phyloP scores from a whole-genome alignment of 2,797 vertebrate genomes.

The Rhabdomys pumilio region DNA sequence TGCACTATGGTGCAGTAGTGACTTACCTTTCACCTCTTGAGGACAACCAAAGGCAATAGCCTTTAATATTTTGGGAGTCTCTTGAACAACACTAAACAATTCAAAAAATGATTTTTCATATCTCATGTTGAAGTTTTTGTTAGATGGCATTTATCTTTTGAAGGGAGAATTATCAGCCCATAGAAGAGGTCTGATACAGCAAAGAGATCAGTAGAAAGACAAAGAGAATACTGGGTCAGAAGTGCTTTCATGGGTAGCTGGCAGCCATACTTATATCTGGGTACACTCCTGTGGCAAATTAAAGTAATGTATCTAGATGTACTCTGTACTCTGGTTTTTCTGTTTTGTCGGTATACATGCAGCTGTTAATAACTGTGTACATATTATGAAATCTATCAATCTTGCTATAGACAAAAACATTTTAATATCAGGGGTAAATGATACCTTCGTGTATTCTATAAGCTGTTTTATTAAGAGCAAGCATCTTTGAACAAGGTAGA shows the following conservation, averaged over 20 bases:
- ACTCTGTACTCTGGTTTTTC: background rate
- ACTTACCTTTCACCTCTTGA: background rate
- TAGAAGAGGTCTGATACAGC: background rate
- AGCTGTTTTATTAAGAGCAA: conserved; percentile 64
- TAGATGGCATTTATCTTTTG: background rate
- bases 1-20: too few species aligned
- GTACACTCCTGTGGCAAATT: background rate
- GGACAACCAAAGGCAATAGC: too few species aligned
- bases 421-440: conserved; percentile 75
- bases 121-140: background rate
- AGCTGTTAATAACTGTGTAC: background rate
- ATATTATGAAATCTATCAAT: conserved; percentile 2
- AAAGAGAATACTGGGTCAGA: background rate
- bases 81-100: background rate
- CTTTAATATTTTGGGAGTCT: background rate
- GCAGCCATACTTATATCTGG: background rate
- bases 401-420: conserved; percentile 38
- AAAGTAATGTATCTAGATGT: background rate
- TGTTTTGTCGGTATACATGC: conserved; percentile 13
- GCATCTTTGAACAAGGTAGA: conserved; percentile 75
- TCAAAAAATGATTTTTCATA: background rate
- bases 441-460: conserved; percentile 68
- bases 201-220: background rate
- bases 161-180: background rate
- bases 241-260: background rate